A percentile compares a stretch with the other conserved stretches of the same genome.
phyloP scores from a whole-genome alignment of 1,140 invertebrate genomes.

The Orchestia grillus region DNA sequence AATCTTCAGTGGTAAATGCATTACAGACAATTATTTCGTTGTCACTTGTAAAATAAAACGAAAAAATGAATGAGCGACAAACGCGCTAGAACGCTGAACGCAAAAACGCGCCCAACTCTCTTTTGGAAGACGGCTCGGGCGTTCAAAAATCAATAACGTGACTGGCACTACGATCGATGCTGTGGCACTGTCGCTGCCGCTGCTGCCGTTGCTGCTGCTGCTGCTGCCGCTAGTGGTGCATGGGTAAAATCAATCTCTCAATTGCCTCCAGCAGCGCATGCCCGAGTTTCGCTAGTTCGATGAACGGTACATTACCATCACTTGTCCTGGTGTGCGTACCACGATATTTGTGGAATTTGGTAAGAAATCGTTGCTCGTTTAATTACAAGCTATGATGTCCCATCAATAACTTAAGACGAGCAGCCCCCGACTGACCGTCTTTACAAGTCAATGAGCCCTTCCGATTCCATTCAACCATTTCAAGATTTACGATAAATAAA shows the following conservation, averaged over 20 bases:
- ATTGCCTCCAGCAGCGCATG: constrained; percentile 42
- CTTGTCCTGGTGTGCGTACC: neutral
- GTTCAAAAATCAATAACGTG: constrained; percentile 45
- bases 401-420: too few species aligned
- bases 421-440: too few species aligned
- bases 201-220: neutral
- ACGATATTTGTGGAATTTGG: too few species aligned
- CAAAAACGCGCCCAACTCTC: neutral
- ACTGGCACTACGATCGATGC: constrained; percentile 43
- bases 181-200: constrained; percentile 39
- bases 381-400: too few species aligned
- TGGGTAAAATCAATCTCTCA: neutral
- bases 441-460: too few species aligned
- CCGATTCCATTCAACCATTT: too few species aligned
- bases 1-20: too few species aligned
- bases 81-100: neutral
- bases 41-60: neutral
- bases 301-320: neutral
- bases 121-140: neutral
- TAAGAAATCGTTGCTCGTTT: too few species aligned
- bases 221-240: neutral
- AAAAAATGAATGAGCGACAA: neutral
- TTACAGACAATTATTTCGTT: neutral
- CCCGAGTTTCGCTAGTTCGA: neutral
- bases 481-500: too few species aligned